Conservation (phyloP, 1,140 invertebrate species). For the Sesamia nonagrioides region DNA sequence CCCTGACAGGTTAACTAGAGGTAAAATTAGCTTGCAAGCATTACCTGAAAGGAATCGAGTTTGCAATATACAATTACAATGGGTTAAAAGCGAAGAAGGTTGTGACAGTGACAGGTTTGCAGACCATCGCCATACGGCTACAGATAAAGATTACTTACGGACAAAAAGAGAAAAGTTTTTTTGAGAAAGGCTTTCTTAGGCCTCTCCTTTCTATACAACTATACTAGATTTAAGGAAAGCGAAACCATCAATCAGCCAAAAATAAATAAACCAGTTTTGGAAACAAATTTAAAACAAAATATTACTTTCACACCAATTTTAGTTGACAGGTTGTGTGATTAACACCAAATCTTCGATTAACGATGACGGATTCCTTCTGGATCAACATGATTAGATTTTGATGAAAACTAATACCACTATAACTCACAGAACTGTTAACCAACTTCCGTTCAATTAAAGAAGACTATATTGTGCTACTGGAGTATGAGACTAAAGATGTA, state of each 20-base stretch:
- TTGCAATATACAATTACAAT: slow-evolving; percentile 8
- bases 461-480: too few species aligned
- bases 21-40: slow-evolving; percentile 10
- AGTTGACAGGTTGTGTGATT: slow-evolving; percentile 26
- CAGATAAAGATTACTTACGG: neutral
- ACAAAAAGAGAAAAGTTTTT: neutral
- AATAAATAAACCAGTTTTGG: neutral
- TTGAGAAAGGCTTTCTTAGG: slow-evolving; percentile 1
- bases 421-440: neutral
- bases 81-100: slow-evolving; percentile 1
- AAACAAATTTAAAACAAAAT: neutral
- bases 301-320: slow-evolving; percentile 34
- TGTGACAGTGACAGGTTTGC: neutral
- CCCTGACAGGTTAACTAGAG: slow-evolving; percentile 15
- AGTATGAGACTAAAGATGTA: too few species aligned
- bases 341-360: slow-evolving; percentile 31
- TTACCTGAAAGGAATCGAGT: neutral
- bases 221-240: slow-evolving; percentile 24
- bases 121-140: neutral
- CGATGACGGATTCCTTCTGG: slow-evolving; percentile 46
- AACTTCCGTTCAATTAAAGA: neutral
- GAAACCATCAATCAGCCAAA: slow-evolving; percentile 17
- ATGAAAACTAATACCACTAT: slow-evolving; percentile 18
- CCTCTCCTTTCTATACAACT: slow-evolving; percentile 3
- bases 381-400: slow-evolving; percentile 43